phyloP scores from a whole-genome alignment of 2,797 vertebrate genomes.

The Danio tinwini region DNA sequence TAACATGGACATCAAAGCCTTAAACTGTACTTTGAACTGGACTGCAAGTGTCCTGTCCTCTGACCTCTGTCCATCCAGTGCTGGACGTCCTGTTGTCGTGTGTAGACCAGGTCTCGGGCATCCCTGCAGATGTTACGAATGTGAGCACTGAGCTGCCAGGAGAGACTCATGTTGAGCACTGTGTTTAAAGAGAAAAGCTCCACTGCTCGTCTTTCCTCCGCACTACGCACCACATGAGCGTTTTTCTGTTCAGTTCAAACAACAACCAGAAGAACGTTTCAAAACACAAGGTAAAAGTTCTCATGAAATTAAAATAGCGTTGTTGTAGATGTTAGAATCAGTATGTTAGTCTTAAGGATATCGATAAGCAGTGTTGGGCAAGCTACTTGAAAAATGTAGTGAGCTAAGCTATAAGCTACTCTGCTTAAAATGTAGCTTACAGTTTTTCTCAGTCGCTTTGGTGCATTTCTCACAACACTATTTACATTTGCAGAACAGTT shows the following conservation, averaged over 20 bases:
- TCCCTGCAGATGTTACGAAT: constrained; percentile 82
- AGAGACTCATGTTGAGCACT: constrained; percentile 82
- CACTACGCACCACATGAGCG: constrained; percentile 79
- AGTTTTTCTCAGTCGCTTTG: too few species aligned
- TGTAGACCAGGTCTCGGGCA: constrained; percentile 81
- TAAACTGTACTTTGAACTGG: too few species aligned
- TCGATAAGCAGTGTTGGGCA: too few species aligned
- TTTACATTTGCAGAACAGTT: too few species aligned
- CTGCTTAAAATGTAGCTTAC: too few species aligned
- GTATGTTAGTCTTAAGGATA: too few species aligned
- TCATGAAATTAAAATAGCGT: too few species aligned
- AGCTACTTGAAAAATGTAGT: too few species aligned
- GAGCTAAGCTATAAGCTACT: too few species aligned
- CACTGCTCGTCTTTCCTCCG: constrained; percentile 78
- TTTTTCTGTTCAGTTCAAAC: constrained; percentile 77
- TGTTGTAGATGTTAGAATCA: too few species aligned
- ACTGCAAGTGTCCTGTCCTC: background rate
- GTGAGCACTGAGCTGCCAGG: constrained; percentile 80
- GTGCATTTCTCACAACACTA: too few species aligned
- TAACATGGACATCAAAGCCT: too few species aligned
- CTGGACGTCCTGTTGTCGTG: constrained; percentile 80
- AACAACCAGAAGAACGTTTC: background rate
- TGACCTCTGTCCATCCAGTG: constrained; percentile 85
- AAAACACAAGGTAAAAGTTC: background rate
- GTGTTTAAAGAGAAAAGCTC: constrained; percentile 83